Evolutionary conservation across 2,797 vertebrate species (phyloP).

Genomic region (Bucorvus abyssinicus): DNA sequence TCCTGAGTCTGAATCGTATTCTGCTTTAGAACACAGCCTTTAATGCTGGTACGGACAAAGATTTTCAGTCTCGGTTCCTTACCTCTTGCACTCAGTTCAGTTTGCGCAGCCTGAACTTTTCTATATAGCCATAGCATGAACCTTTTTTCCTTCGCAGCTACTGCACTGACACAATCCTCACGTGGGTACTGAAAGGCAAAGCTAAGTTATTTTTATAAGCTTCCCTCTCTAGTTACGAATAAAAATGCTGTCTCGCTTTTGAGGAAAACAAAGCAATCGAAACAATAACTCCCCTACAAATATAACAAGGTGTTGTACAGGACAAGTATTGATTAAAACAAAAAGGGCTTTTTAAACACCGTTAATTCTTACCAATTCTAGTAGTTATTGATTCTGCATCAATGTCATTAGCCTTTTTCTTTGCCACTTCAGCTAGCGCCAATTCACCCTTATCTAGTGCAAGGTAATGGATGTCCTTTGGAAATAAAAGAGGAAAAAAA

Average conservation of each 20-base stretch:
- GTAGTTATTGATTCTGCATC: conserved; percentile 82
- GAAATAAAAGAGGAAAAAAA: conserved; percentile 89
- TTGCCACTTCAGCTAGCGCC: conserved; percentile 93
- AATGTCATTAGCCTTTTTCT: conserved; percentile 92
- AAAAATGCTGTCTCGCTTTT: conserved; percentile 11
- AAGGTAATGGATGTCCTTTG: conserved; percentile 99
- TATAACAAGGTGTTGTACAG: conserved; percentile 68
- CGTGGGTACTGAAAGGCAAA: background rate
- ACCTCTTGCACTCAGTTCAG: background rate
- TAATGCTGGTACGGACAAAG: background rate
- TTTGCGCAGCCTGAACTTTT: background rate
- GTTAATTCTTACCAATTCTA: conserved; percentile 84
- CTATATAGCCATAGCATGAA: background rate
- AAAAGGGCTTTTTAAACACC: conserved; percentile 66
- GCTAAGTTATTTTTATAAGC: conserved; percentile 30
- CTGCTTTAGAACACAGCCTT: background rate
- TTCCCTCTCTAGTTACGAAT: conserved; percentile 3
- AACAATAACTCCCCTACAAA: conserved; percentile 56
- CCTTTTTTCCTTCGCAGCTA: background rate
- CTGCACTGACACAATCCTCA: conserved; percentile 10
- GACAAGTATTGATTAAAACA: conserved; percentile 74
- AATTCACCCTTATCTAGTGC: conserved; percentile 94
- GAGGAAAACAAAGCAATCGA: conserved; percentile 61
- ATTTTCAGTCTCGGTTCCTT: background rate
- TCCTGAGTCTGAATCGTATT: background rate